A percentile compares a stretch with the other conserved stretches of the same genome.
Evolutionary conservation across 2,797 vertebrate genomes (phyloP).

Genomic region (Arremon aurantiirostris): DNA sequence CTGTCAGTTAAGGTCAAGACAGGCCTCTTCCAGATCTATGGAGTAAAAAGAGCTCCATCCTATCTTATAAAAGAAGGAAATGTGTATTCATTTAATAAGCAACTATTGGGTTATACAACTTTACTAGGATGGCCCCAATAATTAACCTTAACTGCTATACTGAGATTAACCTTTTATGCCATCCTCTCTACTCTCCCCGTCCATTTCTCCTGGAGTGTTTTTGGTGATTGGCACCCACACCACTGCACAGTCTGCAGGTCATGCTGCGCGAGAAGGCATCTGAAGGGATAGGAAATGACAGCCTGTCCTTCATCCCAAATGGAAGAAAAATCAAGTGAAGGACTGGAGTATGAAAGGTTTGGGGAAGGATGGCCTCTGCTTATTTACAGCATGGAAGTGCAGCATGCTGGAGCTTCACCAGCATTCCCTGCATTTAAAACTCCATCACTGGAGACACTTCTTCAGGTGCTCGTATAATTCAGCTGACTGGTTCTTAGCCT

Average conservation of each 20-base stretch:
- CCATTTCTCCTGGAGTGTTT: background rate
- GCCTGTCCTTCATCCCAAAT: background rate
- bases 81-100: background rate
- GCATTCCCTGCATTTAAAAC: background rate
- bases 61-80: background rate
- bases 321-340: background rate
- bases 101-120: background rate
- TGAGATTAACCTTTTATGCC: background rate
- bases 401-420: background rate
- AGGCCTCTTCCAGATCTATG: background rate
- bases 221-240: background rate
- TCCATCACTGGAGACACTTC: background rate
- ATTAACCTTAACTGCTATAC: background rate
- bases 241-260: background rate
- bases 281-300: background rate
- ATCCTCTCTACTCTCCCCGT: background rate
- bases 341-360: background rate
- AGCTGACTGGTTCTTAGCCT: background rate
- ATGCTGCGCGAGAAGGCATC: background rate
- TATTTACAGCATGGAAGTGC: background rate
- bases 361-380: background rate
- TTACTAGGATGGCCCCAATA: background rate
- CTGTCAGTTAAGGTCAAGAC: constrained; percentile 52
- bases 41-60: background rate
- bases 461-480: background rate